A percentile compares a stretch with the other conserved stretches of the same genome.
These are phyloP conservation scores for Saguinus midas DNA, from an alignment of 2,113 vertebrate genomes.

Conservation along the genomic window DNA sequence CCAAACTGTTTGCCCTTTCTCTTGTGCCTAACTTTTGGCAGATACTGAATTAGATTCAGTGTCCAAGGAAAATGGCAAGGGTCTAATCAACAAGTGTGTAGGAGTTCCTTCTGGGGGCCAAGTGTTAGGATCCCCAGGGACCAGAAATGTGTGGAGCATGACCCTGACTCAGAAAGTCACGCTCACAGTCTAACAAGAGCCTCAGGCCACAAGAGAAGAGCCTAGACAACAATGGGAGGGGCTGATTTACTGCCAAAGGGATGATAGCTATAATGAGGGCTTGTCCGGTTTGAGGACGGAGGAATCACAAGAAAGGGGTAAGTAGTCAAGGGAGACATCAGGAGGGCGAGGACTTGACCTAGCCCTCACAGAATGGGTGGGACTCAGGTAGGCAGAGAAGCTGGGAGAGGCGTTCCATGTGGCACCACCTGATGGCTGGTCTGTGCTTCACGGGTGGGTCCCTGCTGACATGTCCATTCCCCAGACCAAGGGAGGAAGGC, in stretches of 20 bases:
- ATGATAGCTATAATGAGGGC: too few species aligned
- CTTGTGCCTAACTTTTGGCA: neutral
- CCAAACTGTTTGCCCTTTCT: too few species aligned
- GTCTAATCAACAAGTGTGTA: neutral
- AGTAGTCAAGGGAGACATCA: neutral
- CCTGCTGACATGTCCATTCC: neutral
- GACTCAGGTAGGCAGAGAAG: neutral
- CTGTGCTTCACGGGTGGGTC: neutral
- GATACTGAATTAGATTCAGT: neutral
- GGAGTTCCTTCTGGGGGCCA: neutral
- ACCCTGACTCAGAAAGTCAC: neutral
- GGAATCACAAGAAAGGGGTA: neutral
- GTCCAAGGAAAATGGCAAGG: neutral
- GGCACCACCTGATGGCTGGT: neutral
- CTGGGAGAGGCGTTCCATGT: neutral
- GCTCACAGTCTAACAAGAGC: neutral
- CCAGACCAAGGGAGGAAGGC: accelerated
- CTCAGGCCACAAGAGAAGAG: neutral
- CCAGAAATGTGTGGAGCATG: neutral
- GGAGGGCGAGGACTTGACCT: neutral
- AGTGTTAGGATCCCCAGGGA: neutral
- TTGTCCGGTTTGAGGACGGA: neutral
- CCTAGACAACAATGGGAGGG: neutral
- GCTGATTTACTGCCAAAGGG: neutral
- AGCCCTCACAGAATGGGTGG: neutral